These are phyloP conservation scores for Ictalurus punctatus DNA, from an alignment of 2,113 vertebrate genomes.

Conservation along the genomic window DNA sequence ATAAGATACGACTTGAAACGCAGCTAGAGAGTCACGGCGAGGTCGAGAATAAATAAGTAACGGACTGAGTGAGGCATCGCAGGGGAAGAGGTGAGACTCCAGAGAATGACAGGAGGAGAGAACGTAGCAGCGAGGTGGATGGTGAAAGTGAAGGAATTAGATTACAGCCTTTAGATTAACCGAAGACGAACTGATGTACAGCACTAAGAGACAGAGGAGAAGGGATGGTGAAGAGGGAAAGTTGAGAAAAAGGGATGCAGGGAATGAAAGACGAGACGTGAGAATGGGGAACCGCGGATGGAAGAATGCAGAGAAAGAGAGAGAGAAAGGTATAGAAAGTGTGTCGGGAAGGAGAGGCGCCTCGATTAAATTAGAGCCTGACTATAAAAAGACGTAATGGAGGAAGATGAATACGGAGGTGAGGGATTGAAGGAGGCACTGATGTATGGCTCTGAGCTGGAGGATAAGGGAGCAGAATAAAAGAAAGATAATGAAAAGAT, in stretches of 20 bases:
- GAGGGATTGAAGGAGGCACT: constrained; percentile 14
- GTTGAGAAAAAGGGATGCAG: constrained; percentile 5
- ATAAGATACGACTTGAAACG: not conserved
- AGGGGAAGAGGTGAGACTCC: not conserved
- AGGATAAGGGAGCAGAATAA: not conserved
- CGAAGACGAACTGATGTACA: not conserved
- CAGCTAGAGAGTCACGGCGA: not conserved
- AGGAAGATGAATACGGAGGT: not conserved
- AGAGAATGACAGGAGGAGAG: not conserved
- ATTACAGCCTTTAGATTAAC: not conserved
- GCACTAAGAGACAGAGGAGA: not conserved
- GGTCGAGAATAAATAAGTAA: not conserved
- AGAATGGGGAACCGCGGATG: not conserved
- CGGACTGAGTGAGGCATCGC: not conserved
- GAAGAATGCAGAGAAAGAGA: not conserved
- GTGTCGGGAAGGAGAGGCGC: not conserved
- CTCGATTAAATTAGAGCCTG: constrained; percentile 1
- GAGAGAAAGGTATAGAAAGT: not conserved
- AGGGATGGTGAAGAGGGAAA: not conserved
- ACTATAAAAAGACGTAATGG: constrained; percentile 18
- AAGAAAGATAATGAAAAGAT: not conserved
- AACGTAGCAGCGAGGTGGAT: not conserved
- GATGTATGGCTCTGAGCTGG: not conserved
- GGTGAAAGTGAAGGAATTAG: not conserved
- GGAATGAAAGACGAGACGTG: constrained; percentile 41